Evolutionary conservation across 2,888 invertebrate genomes (phyloP), one percentile per base, ranked within the genome.

Genomic region (Polietes domitor): DNA sequence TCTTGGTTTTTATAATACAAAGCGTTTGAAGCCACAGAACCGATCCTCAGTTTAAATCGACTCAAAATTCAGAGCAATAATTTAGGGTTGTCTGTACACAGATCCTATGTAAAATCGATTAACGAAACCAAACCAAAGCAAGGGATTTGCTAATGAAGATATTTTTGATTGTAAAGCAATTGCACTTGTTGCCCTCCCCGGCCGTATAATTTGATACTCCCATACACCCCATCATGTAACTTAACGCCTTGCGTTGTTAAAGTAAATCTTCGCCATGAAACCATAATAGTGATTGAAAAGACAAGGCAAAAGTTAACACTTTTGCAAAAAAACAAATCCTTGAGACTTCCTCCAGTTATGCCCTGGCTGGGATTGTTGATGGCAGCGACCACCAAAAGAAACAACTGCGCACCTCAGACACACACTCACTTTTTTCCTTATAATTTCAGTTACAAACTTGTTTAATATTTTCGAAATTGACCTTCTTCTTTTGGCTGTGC

Each of bases 301-400:
- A 74, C n/a, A 77, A 50, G 75, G 43, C 32, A 65, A 78, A 12
- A 47, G 37, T 76, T 72, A 76, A 71, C 74, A 77, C 70, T 74
- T 80, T 55, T 47, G 41, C 47, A 80, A 68, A 81, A 65, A 65
- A 77, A 65, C 61, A 84, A 81, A 84, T 81, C 84, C 84, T 84
- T 84, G 84, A 84, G 81, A 84, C 84, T 84, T 81, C 81, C 84
- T 78, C 75, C 81, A 84, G 76, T 73, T 74, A 72, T 61, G 37
- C 10, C 61, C 6, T 72, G 41, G 12, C 26, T 58, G 19, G 19
- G 10, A 37, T 76, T 65, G 17, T 26, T 68, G 41, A 21, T 19
- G 7, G 41, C 37, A 41, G 17, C n/a, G 15, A 63, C 63, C 37
- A 63, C 61, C 58, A 58, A 24, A 58, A 12, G 17, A 58, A n/a